phyloP scores from a whole-genome alignment of 2,888 invertebrate genomes.

The Oligia fasciuncula region DNA sequence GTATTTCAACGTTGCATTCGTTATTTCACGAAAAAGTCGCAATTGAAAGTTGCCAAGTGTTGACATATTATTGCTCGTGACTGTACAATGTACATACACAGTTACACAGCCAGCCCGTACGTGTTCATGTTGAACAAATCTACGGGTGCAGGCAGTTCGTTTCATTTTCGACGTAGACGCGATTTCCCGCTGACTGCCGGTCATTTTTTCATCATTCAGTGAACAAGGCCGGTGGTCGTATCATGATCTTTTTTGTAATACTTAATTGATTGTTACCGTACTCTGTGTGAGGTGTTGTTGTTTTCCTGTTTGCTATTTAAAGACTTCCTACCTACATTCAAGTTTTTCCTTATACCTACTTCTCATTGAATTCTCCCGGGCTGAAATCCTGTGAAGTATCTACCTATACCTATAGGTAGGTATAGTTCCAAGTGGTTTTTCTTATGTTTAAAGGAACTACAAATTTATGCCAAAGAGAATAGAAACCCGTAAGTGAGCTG shows the following conservation, averaged over 20 bases:
- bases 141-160: slow-evolving; percentile 57
- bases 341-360: background rate
- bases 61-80: too few species aligned
- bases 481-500: background rate
- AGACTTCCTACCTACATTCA: background rate
- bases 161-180: slow-evolving; percentile 54
- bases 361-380: background rate
- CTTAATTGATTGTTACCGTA: slow-evolving; percentile 23
- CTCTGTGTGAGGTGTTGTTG: background rate
- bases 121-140: slow-evolving; percentile 61
- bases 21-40: too few species aligned
- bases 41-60: too few species aligned
- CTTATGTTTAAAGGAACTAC: background rate
- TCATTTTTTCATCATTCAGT: slow-evolving; percentile 56
- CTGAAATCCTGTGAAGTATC: background rate
- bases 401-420: background rate
- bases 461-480: background rate
- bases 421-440: background rate
- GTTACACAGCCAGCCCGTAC: slow-evolving; percentile 40
- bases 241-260: slow-evolving; percentile 30
- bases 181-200: slow-evolving; percentile 44
- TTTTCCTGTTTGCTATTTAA: slow-evolving; percentile 13
- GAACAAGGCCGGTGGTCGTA: slow-evolving; percentile 31
- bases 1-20: too few species aligned
- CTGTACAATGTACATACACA: background rate